phyloP scores from a whole-genome alignment of 1,140 invertebrate genomes.

The Lordiphosa mommai region DNA sequence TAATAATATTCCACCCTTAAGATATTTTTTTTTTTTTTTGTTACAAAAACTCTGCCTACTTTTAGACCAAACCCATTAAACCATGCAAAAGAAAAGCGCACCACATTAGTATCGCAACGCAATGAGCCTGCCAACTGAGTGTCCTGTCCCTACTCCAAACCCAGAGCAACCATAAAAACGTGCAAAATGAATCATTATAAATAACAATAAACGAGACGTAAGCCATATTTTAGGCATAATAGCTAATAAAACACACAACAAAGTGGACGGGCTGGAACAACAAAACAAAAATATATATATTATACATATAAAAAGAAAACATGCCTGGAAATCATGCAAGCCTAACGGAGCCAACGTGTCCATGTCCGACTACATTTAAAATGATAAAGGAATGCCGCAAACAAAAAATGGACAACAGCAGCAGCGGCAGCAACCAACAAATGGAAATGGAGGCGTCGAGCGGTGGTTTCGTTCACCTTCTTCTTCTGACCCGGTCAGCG shows the following conservation, averaged over 20 bases:
- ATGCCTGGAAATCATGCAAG: conserved; percentile 56
- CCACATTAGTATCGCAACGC: conserved; percentile 31
- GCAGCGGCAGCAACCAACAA: conserved; percentile 1
- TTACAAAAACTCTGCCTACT: neutral
- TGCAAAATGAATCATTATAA: conserved; percentile 74
- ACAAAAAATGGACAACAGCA: conserved; percentile 34
- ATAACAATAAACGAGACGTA: conserved; percentile 74
- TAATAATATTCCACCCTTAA: too few relatives aligned
- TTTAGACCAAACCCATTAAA: conserved; percentile 4
- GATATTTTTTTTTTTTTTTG: neutral
- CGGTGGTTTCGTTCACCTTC: conserved; percentile 43
- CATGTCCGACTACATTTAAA: conserved; percentile 65
- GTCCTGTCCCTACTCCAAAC: conserved; percentile 31
- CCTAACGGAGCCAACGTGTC: conserved; percentile 60
- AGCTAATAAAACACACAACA: conserved; percentile 72
- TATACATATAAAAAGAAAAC: conserved; percentile 5
- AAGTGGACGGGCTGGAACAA: conserved; percentile 35
- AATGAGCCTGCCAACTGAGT: conserved; percentile 14
- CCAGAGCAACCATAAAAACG: conserved; percentile 65
- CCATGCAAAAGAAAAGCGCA: conserved; percentile 19
- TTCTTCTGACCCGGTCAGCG: conserved; percentile 25
- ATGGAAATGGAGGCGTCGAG: conserved; percentile 42
- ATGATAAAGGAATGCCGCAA: conserved; percentile 53
- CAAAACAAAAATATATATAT: neutral
- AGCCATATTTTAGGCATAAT: conserved; percentile 72